These are phyloP conservation scores for Perca fluviatilis DNA, from an alignment of 2,113 vertebrate species.

Conservation along the genomic window DNA sequence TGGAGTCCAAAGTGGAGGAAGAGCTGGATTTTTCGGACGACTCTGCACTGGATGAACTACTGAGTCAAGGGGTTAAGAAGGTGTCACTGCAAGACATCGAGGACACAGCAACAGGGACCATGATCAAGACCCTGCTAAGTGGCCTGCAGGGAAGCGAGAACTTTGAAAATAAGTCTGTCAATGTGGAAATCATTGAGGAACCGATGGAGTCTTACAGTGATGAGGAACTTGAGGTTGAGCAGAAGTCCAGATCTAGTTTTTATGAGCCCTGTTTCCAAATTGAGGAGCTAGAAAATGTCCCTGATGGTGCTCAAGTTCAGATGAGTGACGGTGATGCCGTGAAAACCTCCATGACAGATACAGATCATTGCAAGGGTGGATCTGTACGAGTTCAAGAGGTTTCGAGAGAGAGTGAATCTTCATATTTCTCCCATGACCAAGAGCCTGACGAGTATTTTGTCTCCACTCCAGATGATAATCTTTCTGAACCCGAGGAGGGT, in stretches of 20 bases:
- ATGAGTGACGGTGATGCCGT: slow-evolving; percentile 53
- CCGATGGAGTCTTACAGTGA: slow-evolving; percentile 81
- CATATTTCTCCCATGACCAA: slow-evolving; percentile 79
- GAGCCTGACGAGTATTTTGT: slow-evolving; percentile 92
- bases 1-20: slow-evolving; percentile 90
- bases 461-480: slow-evolving; percentile 92
- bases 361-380: slow-evolving; percentile 59
- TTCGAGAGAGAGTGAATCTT: slow-evolving; percentile 67
- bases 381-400: slow-evolving; percentile 75
- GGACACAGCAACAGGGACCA: slow-evolving; percentile 83
- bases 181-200: slow-evolving; percentile 94
- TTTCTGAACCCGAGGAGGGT: slow-evolving; percentile 80
- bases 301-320: slow-evolving; percentile 56
- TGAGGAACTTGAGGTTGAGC: slow-evolving; percentile 78
- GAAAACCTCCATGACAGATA: background rate
- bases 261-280: slow-evolving; percentile 86
- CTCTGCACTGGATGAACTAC: slow-evolving; percentile 80
- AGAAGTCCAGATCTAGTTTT: slow-evolving; percentile 61
- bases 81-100: slow-evolving; percentile 84
- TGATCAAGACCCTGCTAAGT: slow-evolving; percentile 88
- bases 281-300: slow-evolving; percentile 89
- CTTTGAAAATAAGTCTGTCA: slow-evolving; percentile 85
- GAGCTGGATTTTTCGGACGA: slow-evolving; percentile 85
- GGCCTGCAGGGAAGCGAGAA: slow-evolving; percentile 83
- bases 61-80: slow-evolving; percentile 84